Percentiles rank a stretch among this genome's conserved stretches.
Conservation (phyloP, 2,113 vertebrate species). For the Phyllostomus hastatus region DNA sequence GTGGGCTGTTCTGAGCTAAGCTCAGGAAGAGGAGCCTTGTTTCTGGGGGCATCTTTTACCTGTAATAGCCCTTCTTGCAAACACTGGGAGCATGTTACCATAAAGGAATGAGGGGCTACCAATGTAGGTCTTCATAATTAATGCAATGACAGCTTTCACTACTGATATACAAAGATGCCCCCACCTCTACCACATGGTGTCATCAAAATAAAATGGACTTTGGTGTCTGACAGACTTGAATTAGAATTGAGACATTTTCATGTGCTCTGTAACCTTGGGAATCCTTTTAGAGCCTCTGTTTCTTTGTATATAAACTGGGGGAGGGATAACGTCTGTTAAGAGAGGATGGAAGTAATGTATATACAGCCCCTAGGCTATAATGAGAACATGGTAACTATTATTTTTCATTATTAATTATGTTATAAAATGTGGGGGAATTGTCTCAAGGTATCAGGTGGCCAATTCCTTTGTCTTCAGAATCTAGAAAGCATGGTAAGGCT, state of each 20-base stretch:
- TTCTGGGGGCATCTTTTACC: not conserved
- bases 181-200: not conserved
- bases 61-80: not conserved
- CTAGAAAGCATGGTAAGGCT: not conserved
- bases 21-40: not conserved
- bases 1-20: not conserved
- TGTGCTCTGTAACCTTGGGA: not conserved
- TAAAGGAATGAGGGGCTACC: not conserved
- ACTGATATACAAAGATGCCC: not conserved
- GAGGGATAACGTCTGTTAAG: not conserved
- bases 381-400: not conserved
- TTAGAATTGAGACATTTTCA: not conserved
- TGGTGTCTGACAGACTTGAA: not conserved
- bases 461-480: not conserved
- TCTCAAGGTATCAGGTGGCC: not conserved
- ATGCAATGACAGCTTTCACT: not conserved
- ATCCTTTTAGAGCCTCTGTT: not conserved
- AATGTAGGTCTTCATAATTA: not conserved
- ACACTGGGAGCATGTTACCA: not conserved
- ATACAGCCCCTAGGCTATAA: not conserved
- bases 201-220: not conserved
- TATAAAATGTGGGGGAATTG: not conserved
- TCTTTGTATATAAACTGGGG: not conserved
- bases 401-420: not conserved
- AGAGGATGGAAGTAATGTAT: not conserved